A percentile compares a stretch with the other conserved stretches of the same genome.
Conservation (phyloP, 2,113 vertebrate genomes). For the Amphiprion percula region DNA sequence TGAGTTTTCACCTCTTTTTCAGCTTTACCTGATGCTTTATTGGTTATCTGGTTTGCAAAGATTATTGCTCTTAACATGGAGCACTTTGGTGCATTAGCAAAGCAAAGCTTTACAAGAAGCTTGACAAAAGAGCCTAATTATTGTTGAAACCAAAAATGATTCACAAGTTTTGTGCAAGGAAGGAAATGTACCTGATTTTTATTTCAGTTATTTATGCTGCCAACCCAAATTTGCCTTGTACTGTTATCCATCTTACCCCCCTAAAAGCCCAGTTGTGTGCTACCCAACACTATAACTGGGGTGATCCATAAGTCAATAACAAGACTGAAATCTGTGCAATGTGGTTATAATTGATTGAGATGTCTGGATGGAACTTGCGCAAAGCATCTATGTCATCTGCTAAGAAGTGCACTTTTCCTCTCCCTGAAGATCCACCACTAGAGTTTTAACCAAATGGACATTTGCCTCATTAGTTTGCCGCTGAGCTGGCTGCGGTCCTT, state of each 20-base stretch:
- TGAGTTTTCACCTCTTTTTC: conserved; percentile 98
- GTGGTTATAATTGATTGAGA: conserved; percentile 92
- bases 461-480: conserved; percentile 81
- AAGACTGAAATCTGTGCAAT: conserved; percentile 88
- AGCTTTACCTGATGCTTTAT: conserved; percentile 95
- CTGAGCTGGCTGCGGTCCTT: conserved; percentile 73
- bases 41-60: conserved; percentile 98
- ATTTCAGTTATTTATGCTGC: conserved; percentile 67
- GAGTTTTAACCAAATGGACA: conserved; percentile 85
- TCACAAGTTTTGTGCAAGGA: conserved; percentile 59
- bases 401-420: conserved; percentile 88
- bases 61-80: conserved; percentile 90
- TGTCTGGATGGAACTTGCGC: conserved; percentile 87
- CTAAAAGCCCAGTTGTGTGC: conserved; percentile 82
- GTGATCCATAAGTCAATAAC: conserved; percentile 87
- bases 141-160: conserved; percentile 61
- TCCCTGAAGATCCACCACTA: conserved; percentile 84
- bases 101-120: conserved; percentile 76
- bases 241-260: conserved; percentile 71
- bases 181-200: conserved; percentile 63
- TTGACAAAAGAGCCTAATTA: conserved; percentile 73
- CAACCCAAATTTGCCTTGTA: conserved; percentile 65
- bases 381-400: conserved; percentile 87
- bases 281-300: conserved; percentile 84
- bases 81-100: conserved; percentile 86